Conservation (phyloP, 2,113 vertebrate species). For the Saccopteryx leptura region DNA sequence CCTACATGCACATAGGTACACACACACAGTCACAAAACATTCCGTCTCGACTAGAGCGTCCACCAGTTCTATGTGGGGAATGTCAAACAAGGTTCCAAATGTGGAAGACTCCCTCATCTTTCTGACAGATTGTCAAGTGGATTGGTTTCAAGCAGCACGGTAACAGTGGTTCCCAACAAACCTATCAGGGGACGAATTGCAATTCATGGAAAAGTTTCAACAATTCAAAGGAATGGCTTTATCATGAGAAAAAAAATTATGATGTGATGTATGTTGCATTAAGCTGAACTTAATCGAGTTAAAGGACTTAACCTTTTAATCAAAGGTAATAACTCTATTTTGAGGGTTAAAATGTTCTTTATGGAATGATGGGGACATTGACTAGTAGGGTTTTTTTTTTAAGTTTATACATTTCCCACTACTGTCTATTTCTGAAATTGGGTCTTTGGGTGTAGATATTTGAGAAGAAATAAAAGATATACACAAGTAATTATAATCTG, state of each 20-base stretch:
- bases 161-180: neutral
- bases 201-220: neutral
- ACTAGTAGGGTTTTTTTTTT: neutral
- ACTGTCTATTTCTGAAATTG: neutral
- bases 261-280: neutral
- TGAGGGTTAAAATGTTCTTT: neutral
- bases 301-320: constrained; percentile 25
- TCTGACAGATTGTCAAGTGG: neutral
- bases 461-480: constrained; percentile 18
- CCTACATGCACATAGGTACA: constrained; percentile 84
- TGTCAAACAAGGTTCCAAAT: neutral
- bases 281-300: constrained; percentile 5
- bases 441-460: neutral
- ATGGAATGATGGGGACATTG: neutral
- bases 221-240: neutral
- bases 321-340: neutral
- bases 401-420: neutral
- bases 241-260: neutral
- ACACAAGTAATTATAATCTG: neutral
- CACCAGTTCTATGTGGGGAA: neutral
- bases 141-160: neutral
- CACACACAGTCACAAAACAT: constrained; percentile 55
- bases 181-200: neutral
- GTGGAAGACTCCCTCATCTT: neutral
- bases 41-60: constrained; percentile 34